A percentile compares a stretch with the other conserved stretches of the same genome.
Evolutionary conservation across 1,140 invertebrate species (phyloP).

Genomic region (Calephelis virginiensis): DNA sequence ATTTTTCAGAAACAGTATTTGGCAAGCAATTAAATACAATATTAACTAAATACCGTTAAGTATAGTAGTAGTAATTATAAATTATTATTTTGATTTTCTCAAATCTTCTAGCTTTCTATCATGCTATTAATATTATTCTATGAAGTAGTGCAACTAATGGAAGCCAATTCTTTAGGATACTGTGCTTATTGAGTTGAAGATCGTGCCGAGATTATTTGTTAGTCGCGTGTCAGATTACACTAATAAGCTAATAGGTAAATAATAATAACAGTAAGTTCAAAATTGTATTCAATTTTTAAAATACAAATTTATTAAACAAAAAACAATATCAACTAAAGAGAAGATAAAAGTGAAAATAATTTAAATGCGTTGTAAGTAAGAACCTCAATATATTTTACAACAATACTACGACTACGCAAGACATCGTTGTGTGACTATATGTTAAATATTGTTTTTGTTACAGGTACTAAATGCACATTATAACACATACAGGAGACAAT

Average conservation of each 20-base stretch:
- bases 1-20: slow-evolving; percentile 7
- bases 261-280: not conserved
- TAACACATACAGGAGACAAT: slow-evolving; percentile 9
- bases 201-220: slow-evolving; percentile 2
- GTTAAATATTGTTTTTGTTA: not conserved
- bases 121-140: slow-evolving; percentile 41
- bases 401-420: slow-evolving; percentile 36
- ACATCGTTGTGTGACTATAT: slow-evolving; percentile 40
- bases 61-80: not conserved
- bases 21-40: slow-evolving; percentile 29
- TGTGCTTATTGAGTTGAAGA: slow-evolving; percentile 34
- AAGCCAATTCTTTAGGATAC: slow-evolving; percentile 69
- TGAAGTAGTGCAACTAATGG: slow-evolving; percentile 53
- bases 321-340: not conserved
- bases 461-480: not conserved
- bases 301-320: slow-evolving; percentile 41
- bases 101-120: slow-evolving; percentile 40
- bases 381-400: not conserved
- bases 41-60: slow-evolving; percentile 21
- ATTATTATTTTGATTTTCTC: slow-evolving; percentile 30
- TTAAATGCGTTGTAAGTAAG: not conserved
- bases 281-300: slow-evolving; percentile 27
- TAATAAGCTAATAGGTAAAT: slow-evolving; percentile 26
- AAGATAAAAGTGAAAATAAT: too few relatives aligned
- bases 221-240: not conserved